These are phyloP conservation scores for Trididemnum clinides DNA, from an alignment of 23 tunicate species.

Conservation along the genomic window DNA sequence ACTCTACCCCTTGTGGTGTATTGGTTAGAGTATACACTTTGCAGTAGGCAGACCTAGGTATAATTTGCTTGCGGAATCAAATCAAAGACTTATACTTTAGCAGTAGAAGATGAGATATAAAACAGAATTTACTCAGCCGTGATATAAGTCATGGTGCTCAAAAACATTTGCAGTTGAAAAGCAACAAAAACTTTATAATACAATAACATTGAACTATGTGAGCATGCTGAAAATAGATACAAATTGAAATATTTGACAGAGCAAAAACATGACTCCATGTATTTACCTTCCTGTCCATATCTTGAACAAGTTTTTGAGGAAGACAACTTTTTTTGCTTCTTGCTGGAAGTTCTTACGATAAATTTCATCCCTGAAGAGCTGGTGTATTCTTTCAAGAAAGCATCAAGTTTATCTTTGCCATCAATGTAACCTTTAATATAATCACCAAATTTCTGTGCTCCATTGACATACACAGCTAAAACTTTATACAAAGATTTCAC, in stretches of 20 bases:
- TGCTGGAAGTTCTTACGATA: slow-evolving; percentile 39
- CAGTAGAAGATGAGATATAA: too few relatives aligned
- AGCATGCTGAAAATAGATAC: too few relatives aligned
- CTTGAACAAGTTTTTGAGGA: slow-evolving; percentile 11
- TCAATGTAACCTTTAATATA: slow-evolving; percentile 63
- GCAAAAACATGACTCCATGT: not conserved
- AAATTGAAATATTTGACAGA: not conserved
- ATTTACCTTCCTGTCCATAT: slow-evolving; percentile 57
- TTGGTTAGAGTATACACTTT: too few relatives aligned
- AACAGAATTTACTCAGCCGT: too few relatives aligned
- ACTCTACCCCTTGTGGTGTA: too few relatives aligned
- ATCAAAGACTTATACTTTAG: too few relatives aligned
- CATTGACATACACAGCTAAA: slow-evolving; percentile 13
- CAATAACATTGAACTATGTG: too few relatives aligned
- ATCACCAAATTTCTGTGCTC: slow-evolving; percentile 41
- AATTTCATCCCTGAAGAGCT: slow-evolving; percentile 36
- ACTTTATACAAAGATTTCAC: slow-evolving; percentile 38
- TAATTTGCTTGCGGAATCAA: too few relatives aligned
- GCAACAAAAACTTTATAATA: too few relatives aligned
- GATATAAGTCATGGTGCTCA: too few relatives aligned
- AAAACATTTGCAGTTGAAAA: too few relatives aligned
- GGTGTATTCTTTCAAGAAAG: slow-evolving; percentile 33
- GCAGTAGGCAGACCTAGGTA: too few relatives aligned
- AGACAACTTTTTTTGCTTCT: slow-evolving; percentile 18
- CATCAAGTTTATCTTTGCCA: slow-evolving; percentile 44